Conservation (phyloP, 2,888 invertebrate genomes). For the Myathropa florea region DNA sequence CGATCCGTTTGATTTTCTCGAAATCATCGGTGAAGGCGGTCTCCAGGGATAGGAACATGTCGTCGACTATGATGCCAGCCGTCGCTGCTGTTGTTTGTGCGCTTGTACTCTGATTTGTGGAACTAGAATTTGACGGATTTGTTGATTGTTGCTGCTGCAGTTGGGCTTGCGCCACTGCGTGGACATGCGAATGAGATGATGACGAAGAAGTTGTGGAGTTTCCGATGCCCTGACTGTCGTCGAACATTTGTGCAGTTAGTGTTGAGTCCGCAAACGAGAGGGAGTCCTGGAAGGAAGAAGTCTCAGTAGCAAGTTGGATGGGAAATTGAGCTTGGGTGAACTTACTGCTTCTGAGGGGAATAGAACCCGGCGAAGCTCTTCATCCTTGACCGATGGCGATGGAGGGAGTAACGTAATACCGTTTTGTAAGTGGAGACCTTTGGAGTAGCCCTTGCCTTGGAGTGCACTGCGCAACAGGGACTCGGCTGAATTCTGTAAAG, state of each 20-base stretch:
- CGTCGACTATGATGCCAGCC: slow-evolving; percentile 79
- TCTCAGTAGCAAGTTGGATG: neutral
- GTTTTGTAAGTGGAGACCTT: slow-evolving; percentile 79
- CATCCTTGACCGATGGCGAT: slow-evolving; percentile 82
- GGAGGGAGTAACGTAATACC: slow-evolving; percentile 77
- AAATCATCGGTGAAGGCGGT: slow-evolving; percentile 87
- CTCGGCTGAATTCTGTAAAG: slow-evolving; percentile 82
- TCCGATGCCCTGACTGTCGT: slow-evolving; percentile 76
- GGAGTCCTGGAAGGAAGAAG: slow-evolving; percentile 74
- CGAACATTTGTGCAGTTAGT: slow-evolving; percentile 79
- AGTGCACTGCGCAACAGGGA: slow-evolving; percentile 90
- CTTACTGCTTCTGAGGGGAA: slow-evolving; percentile 81
- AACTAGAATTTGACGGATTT: slow-evolving; percentile 67
- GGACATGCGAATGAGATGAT: slow-evolving; percentile 59
- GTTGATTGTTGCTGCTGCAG: slow-evolving; percentile 61
- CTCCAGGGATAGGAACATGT: slow-evolving; percentile 81
- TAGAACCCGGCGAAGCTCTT: slow-evolving; percentile 83
- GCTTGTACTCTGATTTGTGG: slow-evolving; percentile 67
- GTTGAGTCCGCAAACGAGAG: slow-evolving; percentile 79
- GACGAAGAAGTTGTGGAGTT: slow-evolving; percentile 59
- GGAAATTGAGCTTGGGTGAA: neutral
- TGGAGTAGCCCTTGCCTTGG: slow-evolving; percentile 87
- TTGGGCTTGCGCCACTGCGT: slow-evolving; percentile 53
- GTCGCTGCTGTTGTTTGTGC: slow-evolving; percentile 60
- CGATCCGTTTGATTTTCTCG: slow-evolving; percentile 91